A percentile compares a stretch with the other conserved stretches of the same genome.
These are phyloP conservation scores for Castor canadensis DNA, from an alignment of 2,113 vertebrate genomes.

Conservation along the genomic window DNA sequence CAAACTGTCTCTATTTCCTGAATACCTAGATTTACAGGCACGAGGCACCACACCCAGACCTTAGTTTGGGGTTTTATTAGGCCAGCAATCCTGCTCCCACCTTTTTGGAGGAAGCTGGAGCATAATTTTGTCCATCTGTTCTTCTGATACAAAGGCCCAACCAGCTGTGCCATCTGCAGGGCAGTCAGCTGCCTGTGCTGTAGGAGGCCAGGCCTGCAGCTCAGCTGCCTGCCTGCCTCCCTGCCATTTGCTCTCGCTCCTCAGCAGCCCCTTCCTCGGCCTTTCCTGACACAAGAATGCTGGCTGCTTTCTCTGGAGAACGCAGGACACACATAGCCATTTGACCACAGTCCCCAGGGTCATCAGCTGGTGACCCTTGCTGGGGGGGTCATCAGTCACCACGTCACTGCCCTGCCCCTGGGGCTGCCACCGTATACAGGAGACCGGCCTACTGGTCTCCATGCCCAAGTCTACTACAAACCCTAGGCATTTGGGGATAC, in stretches of 20 bases:
- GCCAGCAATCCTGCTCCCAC: background rate
- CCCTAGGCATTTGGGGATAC: background rate
- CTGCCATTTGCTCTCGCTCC: background rate
- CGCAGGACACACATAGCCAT: background rate
- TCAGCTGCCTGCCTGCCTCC: background rate
- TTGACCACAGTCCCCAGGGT: background rate
- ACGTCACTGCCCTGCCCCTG: background rate
- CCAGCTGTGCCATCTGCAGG: background rate
- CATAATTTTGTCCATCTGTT: background rate
- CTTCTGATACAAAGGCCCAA: background rate
- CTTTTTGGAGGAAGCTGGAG: background rate
- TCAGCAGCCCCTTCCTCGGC: background rate
- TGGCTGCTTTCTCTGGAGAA: background rate
- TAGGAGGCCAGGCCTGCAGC: no score
- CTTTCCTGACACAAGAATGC: background rate
- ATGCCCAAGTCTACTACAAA: background rate
- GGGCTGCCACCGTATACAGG: background rate
- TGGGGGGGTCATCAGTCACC: rapidly evolving
- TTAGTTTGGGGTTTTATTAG: background rate
- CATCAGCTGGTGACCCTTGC: background rate
- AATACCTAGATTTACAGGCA: no score
- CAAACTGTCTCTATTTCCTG: no score
- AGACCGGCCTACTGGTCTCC: background rate
- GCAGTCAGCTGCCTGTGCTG: rapidly evolving
- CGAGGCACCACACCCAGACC: no score